Conservation (phyloP, 2,113 vertebrate genomes). For the Anguilla rostrata region DNA sequence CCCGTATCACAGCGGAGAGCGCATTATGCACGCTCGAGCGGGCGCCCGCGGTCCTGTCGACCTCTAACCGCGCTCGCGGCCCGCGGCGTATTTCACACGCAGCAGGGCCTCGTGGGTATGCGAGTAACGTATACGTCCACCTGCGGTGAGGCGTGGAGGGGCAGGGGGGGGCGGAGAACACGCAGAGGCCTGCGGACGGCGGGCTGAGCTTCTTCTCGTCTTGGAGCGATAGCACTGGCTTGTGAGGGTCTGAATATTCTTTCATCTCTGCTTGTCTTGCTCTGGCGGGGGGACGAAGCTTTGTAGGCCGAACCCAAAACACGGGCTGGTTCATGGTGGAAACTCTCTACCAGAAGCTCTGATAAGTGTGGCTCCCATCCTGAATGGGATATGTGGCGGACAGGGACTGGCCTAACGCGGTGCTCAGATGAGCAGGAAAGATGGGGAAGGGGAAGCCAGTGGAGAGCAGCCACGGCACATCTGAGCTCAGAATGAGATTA, state of each 20-base stretch:
- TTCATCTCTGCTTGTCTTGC: not conserved
- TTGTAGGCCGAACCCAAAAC: no score
- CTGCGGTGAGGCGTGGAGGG: not conserved
- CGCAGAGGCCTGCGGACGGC: conserved; percentile 25
- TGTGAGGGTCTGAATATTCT: not conserved
- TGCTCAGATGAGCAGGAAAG: no score
- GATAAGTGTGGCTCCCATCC: no score
- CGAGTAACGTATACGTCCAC: not conserved
- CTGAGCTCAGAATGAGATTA: not conserved
- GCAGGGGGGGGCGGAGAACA: not conserved
- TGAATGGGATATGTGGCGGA: no score
- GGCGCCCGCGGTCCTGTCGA: conserved; percentile 39
- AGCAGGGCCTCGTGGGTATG: not conserved
- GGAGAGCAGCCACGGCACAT: not conserved
- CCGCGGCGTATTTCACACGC: conserved; percentile 1
- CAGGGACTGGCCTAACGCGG: no score
- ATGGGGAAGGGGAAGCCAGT: not conserved
- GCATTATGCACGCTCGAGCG: conserved; percentile 21
- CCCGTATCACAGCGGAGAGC: no score
- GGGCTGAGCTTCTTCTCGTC: not conserved
- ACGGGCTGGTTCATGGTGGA: no score
- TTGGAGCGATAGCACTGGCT: not conserved
- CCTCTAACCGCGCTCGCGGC: not conserved
- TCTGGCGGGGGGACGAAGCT: no score
- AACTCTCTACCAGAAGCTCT: no score